Evolutionary conservation across 2,888 invertebrate genomes (phyloP).

Genomic region (Polydrusus pterygomalis): DNA sequence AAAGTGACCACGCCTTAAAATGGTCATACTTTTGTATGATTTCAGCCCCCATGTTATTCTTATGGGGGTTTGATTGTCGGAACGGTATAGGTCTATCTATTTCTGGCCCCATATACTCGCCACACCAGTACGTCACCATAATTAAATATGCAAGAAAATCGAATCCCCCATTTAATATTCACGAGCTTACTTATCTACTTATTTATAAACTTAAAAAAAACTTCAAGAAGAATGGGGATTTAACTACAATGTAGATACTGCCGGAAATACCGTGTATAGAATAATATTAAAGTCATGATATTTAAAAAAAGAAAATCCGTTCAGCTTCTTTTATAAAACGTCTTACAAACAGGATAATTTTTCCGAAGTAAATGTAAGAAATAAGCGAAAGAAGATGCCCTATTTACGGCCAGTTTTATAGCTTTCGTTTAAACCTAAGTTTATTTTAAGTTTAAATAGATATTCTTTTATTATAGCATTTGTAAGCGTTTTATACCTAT

Average conservation of each 20-base stretch:
- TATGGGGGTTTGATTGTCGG: no score
- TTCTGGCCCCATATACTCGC: slow-evolving; percentile 24
- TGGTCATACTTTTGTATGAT: no score
- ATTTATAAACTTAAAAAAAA: slow-evolving; percentile 17
- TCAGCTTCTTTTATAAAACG: slow-evolving; percentile 15
- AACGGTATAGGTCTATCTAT: no score
- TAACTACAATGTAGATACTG: slow-evolving; percentile 17
- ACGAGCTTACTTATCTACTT: slow-evolving; percentile 19
- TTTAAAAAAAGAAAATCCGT: slow-evolving; percentile 27
- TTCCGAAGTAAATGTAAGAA: slow-evolving; percentile 9
- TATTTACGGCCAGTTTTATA: no score
- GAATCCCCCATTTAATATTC: slow-evolving; percentile 9
- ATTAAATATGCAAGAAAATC: slow-evolving; percentile 31
- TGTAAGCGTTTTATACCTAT: no score
- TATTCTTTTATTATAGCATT: no score
- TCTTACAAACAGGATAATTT: slow-evolving; percentile 23
- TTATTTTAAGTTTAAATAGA: no score
- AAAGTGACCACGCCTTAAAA: no score
- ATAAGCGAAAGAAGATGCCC: slow-evolving; percentile 19
- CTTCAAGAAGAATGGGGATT: slow-evolving; percentile 31
- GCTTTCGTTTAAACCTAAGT: no score
- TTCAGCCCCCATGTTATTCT: no score
- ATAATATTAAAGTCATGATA: slow-evolving; percentile 21
- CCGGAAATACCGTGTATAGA: slow-evolving; percentile 12
- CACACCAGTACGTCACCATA: slow-evolving; percentile 26